Conservation (phyloP, 2,888 invertebrate genomes). For the Hirtodrosophila cameraria region DNA sequence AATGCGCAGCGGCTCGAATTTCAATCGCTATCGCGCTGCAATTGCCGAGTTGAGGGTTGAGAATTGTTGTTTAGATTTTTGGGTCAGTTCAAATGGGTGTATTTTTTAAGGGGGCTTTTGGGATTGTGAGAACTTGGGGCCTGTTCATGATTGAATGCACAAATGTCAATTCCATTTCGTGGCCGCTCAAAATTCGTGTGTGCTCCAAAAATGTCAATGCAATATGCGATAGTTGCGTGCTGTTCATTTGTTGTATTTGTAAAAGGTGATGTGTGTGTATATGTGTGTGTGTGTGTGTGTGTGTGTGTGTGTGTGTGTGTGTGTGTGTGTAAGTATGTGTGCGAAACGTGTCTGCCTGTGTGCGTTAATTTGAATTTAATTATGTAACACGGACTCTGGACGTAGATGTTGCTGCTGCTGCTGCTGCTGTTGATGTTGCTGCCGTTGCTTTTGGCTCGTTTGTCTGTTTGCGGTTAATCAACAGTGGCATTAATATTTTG, state of each 20-base stretch:
- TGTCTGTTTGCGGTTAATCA: slow-evolving; percentile 73
- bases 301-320: slow-evolving; percentile 1
- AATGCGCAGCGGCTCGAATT: too few species aligned
- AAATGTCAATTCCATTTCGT: slow-evolving; percentile 62
- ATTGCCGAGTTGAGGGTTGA: too few species aligned
- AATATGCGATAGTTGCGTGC: slow-evolving; percentile 22
- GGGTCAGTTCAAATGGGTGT: slow-evolving; percentile 3
- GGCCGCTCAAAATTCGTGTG: slow-evolving; percentile 24
- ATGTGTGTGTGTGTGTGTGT: neutral
- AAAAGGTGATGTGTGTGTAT: too few species aligned
- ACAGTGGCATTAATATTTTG: slow-evolving; percentile 72
- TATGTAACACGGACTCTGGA: slow-evolving; percentile 52
- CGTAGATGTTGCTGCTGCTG: slow-evolving; percentile 8
- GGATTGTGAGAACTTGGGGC: neutral
- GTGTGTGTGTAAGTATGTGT: neutral
- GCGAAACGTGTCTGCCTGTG: slow-evolving; percentile 3
- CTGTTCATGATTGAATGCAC: slow-evolving; percentile 24
- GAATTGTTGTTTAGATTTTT: too few species aligned
- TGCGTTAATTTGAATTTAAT: slow-evolving; percentile 77
- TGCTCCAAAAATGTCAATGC: slow-evolving; percentile 26
- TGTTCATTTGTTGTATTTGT: slow-evolving; percentile 20
- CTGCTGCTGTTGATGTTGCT: slow-evolving; percentile 5
- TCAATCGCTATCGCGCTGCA: too few species aligned
- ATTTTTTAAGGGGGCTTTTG: neutral
- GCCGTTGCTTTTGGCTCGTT: slow-evolving; percentile 31